phyloP scores from a whole-genome alignment of 2,888 invertebrate species.

The Ramazzottius varieornatus region DNA sequence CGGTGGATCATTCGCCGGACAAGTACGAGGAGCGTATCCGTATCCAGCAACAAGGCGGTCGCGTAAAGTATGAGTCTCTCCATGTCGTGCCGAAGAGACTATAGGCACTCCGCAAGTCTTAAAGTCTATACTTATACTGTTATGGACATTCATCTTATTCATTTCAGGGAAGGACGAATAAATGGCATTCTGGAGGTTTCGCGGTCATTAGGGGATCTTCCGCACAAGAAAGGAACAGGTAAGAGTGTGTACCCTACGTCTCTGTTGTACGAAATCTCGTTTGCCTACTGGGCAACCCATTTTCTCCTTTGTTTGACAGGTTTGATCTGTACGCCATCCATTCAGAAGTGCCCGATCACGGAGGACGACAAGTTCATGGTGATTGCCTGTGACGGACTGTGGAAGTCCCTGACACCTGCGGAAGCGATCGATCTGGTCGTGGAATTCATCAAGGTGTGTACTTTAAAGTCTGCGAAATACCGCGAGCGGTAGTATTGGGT shows the following conservation, averaged over 20 bases:
- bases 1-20: constrained; percentile 26
- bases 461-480: no score
- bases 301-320: no score
- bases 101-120: neutral
- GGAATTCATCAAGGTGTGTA: neutral
- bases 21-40: constrained; percentile 27
- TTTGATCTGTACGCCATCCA: constrained; percentile 26
- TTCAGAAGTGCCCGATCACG: constrained; percentile 26
- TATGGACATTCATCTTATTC: neutral
- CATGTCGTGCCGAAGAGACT: neutral
- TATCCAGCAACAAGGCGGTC: constrained; percentile 28
- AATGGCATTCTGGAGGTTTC: constrained; percentile 27
- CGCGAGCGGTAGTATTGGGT: no score
- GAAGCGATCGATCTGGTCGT: constrained; percentile 19
- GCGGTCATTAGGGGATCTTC: constrained; percentile 28
- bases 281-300: no score
- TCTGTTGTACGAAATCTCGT: no score
- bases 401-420: constrained; percentile 26
- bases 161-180: constrained; percentile 20
- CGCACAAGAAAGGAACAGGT: constrained; percentile 24
- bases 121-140: neutral
- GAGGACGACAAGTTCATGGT: constrained; percentile 26
- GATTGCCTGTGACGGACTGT: constrained; percentile 30
- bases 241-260: no score
- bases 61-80: constrained; percentile 21